Base-by-base conservation (phyloP, 2,797 vertebrate genomes). In the Coregonus ussuriensis region DNA sequence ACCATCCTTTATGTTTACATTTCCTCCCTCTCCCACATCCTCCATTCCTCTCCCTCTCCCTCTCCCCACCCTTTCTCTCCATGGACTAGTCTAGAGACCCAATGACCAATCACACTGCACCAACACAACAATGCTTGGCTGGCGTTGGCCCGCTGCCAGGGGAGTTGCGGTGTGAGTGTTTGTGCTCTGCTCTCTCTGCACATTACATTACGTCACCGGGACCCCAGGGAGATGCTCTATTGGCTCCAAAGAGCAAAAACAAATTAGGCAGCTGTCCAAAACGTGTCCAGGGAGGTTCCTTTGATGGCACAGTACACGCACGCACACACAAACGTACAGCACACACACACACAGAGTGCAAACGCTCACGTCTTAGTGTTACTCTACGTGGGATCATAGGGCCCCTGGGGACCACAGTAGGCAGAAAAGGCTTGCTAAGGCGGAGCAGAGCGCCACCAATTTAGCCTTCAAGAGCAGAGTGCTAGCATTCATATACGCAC, bases 251-350 rank as follows among this genome's bases (percentile, higher is more conserved):
- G 89, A 88, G 88, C 84, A 87, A 88, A 94, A 91, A 92, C 88
- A 92, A 94, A 94, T 93, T 92, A 92, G 92, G 92, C 88, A 88
- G 89, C 88, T 80, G 88, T 90, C 89, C 89, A 91, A 89, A 80
- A 79, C 87, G 82, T 83, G 88, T 84, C 87, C 84, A 67, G 90
- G 85, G 88, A 93, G 88, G 79, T 86, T 88, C 81, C 84, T 88
- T 90, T 87, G 86, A 89, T 87, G 85, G 81, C 71, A 74, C 72
- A 47, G 66, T 14, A 53, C 41, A 33, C 7, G 14, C 52, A 37
- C 6, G 14, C 33, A 54, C 69, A 14, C 41, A 65, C 59, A 71
- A 76, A 72, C 69, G 21, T 59, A 59, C 54, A 59, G 18, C 35
- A 65, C 18, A 69, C 71, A 68, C 71, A 68, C 37, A 74, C 72